Base-by-base conservation (phyloP, 2,888 invertebrate species). In the Metacarcinus magister region DNA sequence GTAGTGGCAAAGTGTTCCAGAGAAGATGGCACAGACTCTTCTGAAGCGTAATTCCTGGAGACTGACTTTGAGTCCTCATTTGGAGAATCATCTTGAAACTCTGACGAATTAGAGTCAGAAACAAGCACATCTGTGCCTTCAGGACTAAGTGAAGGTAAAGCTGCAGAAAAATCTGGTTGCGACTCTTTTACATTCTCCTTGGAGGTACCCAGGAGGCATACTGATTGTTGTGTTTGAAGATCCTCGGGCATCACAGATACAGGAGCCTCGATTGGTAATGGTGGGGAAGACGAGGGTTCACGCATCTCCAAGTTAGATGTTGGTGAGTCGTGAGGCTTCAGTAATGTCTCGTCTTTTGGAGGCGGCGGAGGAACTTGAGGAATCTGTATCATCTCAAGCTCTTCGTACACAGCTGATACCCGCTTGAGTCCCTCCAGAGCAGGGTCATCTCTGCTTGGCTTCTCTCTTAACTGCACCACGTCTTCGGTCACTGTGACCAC, bases 281-380 rank as follows among this genome's bases (percentile, higher is more conserved):
- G 54, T 0, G 54, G 13, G 10, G 54, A 54, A 54, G 54, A 16
- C 10, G 54, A 54, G 54, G 54, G 0, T 54, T 54, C 54, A 54
- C 19, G 13, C 54, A 19, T 54, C 13, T 82, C 75, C 2, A 82
- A 10, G 75, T 82, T 82, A n/a, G 75, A 28, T n/a, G 75, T 75
- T 28, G 75, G 8, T n/a, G n/a, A 16, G 5, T 67, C 67, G 39
- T 39, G 39, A n/a, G 67, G 82, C n/a, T 82, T 28, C 32, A 82
- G n/a, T 82, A 19, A n/a, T 13, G 82, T 28, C 28, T 28, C 32
- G 13, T 93, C 44, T 75, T 60, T 67, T 75, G 95, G 91, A 54
- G 95, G 95, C 54, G 95, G 95, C 44, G 95, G 91, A 23, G 95
- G 95, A 23, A 95, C 67, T 39, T n/a, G 67, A 43, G 95, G 95